Percentiles rank a stretch among this genome's conserved stretches.
Conservation (phyloP, 2,113 vertebrate genomes). For the Megaceryle maxima region DNA sequence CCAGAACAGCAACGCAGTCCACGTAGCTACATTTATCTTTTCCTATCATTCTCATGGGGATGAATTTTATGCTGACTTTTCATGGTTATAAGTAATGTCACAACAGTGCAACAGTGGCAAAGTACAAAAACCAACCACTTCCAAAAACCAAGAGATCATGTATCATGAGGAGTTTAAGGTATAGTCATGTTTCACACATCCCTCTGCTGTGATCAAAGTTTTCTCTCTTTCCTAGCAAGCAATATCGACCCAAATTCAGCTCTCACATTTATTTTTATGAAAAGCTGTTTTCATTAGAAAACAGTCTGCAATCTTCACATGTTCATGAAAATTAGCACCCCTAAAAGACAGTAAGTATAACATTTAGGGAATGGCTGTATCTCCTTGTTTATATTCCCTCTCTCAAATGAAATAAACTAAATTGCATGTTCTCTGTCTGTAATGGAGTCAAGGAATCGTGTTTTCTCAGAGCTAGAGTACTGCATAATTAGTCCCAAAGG, state of each 20-base stretch:
- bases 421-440: background rate
- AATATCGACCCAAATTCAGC: background rate
- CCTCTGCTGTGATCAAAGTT: background rate
- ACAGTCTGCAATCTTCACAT: background rate
- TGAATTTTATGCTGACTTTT: constrained; percentile 36
- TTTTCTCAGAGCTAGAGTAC: background rate
- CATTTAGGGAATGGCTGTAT: background rate
- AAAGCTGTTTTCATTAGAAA: background rate
- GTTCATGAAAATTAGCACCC: background rate
- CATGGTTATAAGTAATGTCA: constrained; percentile 15
- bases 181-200: background rate
- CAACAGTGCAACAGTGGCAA: constrained; percentile 32
- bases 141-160: background rate
- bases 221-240: background rate
- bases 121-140: background rate
- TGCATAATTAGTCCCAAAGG: background rate
- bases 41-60: background rate
- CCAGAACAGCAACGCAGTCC: constrained; percentile 91
- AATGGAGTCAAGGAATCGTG: background rate
- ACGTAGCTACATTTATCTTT: constrained; percentile 84
- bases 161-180: background rate
- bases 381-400: background rate
- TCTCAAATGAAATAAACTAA: background rate
- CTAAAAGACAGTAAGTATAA: background rate
- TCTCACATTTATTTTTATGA: background rate